Evolutionary conservation across 2,888 invertebrate species (phyloP).

Genomic region (Scrobipalpa atriplicella): DNA sequence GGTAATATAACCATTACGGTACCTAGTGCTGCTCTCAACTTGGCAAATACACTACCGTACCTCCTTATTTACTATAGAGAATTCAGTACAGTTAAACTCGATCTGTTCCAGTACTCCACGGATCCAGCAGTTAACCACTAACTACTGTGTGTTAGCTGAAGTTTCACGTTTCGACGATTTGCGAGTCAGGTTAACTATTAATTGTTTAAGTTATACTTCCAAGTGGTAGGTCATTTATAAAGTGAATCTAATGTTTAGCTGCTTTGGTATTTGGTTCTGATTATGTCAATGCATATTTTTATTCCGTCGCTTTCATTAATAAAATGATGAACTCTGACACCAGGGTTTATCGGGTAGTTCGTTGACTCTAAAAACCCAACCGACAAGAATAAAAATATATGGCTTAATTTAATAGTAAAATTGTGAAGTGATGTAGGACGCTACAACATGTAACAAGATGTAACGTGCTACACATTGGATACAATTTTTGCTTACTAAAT

Average conservation of each 20-base stretch:
- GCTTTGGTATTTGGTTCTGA: too few species aligned
- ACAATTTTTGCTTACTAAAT: too few species aligned
- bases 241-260: background rate
- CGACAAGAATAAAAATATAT: too few species aligned
- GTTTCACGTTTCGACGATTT: conserved; percentile 7
- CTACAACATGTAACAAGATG: too few species aligned
- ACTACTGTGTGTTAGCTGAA: conserved; percentile 1
- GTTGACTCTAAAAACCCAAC: background rate
- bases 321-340: background rate
- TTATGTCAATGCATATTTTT: background rate
- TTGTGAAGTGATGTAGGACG: too few species aligned
- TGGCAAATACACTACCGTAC: too few species aligned
- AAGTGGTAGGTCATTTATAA: background rate
- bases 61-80: too few species aligned
- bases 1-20: too few species aligned
- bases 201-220: background rate
- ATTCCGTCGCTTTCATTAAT: background rate
- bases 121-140: conserved; percentile 3
- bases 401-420: too few species aligned
- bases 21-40: too few species aligned
- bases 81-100: background rate
- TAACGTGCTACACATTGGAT: too few species aligned
- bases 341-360: too few species aligned
- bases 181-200: conserved; percentile 9
- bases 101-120: background rate